phyloP scores from a whole-genome alignment of 2,113 vertebrate species.

The Ptychochromis oligacanthus region DNA sequence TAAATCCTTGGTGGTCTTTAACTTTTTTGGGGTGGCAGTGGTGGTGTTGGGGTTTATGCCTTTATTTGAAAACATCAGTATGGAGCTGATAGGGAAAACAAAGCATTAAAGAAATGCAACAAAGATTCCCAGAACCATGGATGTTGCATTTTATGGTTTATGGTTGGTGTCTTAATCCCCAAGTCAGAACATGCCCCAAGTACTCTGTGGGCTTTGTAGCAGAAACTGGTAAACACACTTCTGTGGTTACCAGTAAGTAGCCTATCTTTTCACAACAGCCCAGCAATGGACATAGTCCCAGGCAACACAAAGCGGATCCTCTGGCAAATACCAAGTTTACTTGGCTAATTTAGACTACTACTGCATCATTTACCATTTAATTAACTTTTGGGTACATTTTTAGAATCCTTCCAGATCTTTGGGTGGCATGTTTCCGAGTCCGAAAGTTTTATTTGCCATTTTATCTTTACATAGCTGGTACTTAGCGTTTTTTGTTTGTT shows the following conservation, averaged over 20 bases:
- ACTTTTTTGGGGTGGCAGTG: background rate
- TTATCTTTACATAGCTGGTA: background rate
- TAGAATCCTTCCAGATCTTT: background rate
- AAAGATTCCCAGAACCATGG: background rate
- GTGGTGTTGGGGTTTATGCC: background rate
- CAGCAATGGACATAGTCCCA: background rate
- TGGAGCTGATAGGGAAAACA: background rate
- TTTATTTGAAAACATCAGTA: constrained; percentile 1
- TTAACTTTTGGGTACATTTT: background rate
- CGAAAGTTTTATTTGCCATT: background rate
- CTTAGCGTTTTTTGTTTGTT: too few species aligned
- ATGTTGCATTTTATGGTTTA: background rate
- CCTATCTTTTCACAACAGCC: constrained; percentile 3
- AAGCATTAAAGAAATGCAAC: background rate
- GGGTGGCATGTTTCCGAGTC: background rate
- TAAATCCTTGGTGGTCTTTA: constrained; percentile 12
- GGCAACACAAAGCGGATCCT: background rate
- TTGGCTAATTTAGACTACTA: background rate
- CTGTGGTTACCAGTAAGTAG: constrained; percentile 7
- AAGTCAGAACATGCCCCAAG: background rate
- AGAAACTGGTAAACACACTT: background rate
- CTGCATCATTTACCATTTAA: background rate
- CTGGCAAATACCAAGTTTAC: background rate
- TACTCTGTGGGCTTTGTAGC: background rate
- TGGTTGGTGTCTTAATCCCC: constrained; percentile 3